Evolutionary conservation across 2,888 invertebrate species (phyloP), one percentile per base, ranked within the genome.

Genomic region (Eretmocerus hayati): DNA sequence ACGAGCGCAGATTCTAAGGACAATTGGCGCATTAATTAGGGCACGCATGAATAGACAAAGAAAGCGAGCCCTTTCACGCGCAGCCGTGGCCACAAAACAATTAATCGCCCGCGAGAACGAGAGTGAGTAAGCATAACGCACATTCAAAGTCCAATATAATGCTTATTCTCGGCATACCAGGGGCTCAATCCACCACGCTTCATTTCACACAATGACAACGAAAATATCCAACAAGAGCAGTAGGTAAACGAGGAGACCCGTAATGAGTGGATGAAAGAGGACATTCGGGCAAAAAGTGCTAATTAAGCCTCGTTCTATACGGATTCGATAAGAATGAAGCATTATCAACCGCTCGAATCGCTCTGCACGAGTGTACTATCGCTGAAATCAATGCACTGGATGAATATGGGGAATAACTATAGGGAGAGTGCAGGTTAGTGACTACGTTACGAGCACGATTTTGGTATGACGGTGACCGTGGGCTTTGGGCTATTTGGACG

Each of bases 401-500:
- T n/a, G n/a, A n/a, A n/a, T n/a, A n/a, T n/a, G n/a, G n/a, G n/a
- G n/a, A n/a, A n/a, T n/a, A n/a, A n/a, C n/a, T n/a, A n/a, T n/a
- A 33, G 33, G 5, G 33, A 33, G 15, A 13, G 33, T 13, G 33
- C n/a, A 33, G 9, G 30, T 39, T 48, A 39, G 42, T 35, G 43
- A 35, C 35, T 9, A 13, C 33, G 33, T n/a, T n/a, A n/a, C n/a
- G 33, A 33, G 13, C 13, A 13, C 33, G 33, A 5, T n/a, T 9
- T n/a, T 5, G 33, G n/a, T 5, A 33, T 21, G 32, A 19, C 20
- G 13, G 41, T 15, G 44, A 40, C 31, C 26, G 42, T 21, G 41
- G 33, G 33, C 5, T 41, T 43, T 32, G 46, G 46, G 42, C 52
- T 49, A 53, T 45, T 50, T 45, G 40, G 49, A 59, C 59, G 62